Base-by-base conservation (phyloP, 2,113 vertebrate genomes). In the Ammospiza nelsoni region DNA sequence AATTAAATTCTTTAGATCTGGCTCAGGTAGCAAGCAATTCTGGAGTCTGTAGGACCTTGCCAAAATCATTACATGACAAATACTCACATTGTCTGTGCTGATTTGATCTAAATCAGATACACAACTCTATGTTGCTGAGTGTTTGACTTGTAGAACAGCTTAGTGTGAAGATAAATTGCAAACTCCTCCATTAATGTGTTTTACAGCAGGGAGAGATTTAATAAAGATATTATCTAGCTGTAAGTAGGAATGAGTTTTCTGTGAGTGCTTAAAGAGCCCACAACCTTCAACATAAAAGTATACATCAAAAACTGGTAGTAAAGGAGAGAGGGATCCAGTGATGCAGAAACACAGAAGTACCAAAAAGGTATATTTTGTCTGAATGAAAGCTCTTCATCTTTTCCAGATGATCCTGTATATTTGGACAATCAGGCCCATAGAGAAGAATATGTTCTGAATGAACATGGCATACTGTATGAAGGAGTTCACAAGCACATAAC, bases 401-500 rank as follows among this genome's bases (percentile, higher is more conserved):
- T 94, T 82, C n/a, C 74, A 97, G 97, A 97, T 95, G 97, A 97
- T 15, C 76, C 96, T 48, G 97, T 97, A 1, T 97, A 97, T 90
- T 65, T 98, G 91, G 96, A 97, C 52, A 96, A 66, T 59, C 96
- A 96, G 51, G 74, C 90, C 17, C 84, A 97, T 3, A 92, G 97
- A 80, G 95, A 96, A 89, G 97, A 97, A 33, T 97, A 97, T 48
- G 71, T 98, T 69, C 79, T 97, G 58, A 97, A 97, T 83, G 97
- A 97, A 61, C 91, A 97, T 49, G 97, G 97, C 23, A 94, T 97
- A 74, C 63, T 97, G 16, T 97, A 96, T 61, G 92, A 97, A 81
- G 97, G 97, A 29, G 93, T 95, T 61, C 84, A 94, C 72, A 96
- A 97, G 57, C 94, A 95, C 15, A 93, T 97, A 51, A 96, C 92